Percentiles rank a stretch among this genome's conserved stretches.
Evolutionary conservation across 2,113 vertebrate genomes (phyloP).

Genomic region (Actinemys pallida): DNA sequence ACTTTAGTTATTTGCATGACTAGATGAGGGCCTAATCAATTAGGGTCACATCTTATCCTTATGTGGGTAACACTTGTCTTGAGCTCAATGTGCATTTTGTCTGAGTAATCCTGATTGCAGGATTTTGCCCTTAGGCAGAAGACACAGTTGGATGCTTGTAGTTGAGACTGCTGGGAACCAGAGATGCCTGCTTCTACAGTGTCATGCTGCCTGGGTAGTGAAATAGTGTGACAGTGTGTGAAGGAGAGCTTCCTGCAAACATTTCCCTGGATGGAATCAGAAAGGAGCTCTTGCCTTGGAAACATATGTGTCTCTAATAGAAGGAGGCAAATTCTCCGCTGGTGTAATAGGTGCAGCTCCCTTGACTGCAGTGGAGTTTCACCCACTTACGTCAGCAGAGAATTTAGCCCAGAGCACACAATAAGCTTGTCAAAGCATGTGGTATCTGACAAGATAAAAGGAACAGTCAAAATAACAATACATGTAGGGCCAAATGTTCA

Average conservation of each 20-base stretch:
- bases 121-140: background rate
- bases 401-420: constrained; percentile 5
- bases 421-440: constrained; percentile 58
- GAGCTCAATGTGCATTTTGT: background rate
- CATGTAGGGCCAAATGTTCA: constrained; percentile 40
- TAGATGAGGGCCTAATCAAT: background rate
- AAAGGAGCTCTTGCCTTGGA: constrained; percentile 1
- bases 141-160: background rate
- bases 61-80: background rate
- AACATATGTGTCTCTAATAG: background rate
- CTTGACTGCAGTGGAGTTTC: background rate
- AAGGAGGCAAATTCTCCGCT: background rate
- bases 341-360: background rate
- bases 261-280: constrained; percentile 5
- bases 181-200: background rate
- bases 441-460: constrained; percentile 66
- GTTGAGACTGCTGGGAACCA: background rate
- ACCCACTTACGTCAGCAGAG: background rate
- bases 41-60: background rate
- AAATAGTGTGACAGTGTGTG: background rate
- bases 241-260: background rate
- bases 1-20: background rate
- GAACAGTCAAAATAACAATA: constrained; percentile 33
- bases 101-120: background rate
- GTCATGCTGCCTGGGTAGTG: background rate